These are phyloP conservation scores for Glaucomys volans DNA, from an alignment of 2,113 vertebrate species.

Conservation along the genomic window DNA sequence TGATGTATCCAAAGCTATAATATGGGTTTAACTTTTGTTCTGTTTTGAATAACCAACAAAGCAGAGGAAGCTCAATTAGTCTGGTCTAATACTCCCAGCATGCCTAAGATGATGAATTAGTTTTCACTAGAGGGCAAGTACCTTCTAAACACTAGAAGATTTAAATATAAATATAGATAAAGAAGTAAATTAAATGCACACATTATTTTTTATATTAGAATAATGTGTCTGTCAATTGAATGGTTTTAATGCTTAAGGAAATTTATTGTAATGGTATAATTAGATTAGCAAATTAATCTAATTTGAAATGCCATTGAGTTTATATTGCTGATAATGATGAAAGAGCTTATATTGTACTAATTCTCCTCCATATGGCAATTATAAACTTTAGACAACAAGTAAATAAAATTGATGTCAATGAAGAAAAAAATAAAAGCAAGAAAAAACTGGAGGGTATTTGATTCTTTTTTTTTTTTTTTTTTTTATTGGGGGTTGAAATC, in stretches of 20 bases:
- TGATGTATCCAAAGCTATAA: neutral
- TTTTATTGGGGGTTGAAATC: too few species aligned
- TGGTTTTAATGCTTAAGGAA: neutral
- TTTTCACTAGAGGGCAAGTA: neutral
- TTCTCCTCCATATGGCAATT: neutral
- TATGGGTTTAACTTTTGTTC: neutral
- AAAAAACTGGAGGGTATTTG: neutral
- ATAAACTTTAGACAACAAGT: neutral
- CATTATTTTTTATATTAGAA: neutral
- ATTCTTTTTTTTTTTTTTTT: too few species aligned
- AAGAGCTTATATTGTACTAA: neutral
- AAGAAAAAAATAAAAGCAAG: neutral
- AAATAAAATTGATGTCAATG: neutral
- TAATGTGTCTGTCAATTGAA: neutral
- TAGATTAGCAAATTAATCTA: neutral
- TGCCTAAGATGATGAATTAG: neutral
- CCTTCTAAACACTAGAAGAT: neutral
- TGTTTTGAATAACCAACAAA: neutral
- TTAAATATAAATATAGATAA: neutral
- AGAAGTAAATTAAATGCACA: neutral
- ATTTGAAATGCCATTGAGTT: neutral
- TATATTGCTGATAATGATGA: neutral
- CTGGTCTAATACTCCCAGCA: neutral
- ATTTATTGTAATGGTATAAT: neutral
- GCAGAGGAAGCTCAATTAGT: neutral